These are phyloP conservation scores for Leptogaster cylindrica DNA, from an alignment of 2,888 invertebrate genomes.

Conservation along the genomic window DNA sequence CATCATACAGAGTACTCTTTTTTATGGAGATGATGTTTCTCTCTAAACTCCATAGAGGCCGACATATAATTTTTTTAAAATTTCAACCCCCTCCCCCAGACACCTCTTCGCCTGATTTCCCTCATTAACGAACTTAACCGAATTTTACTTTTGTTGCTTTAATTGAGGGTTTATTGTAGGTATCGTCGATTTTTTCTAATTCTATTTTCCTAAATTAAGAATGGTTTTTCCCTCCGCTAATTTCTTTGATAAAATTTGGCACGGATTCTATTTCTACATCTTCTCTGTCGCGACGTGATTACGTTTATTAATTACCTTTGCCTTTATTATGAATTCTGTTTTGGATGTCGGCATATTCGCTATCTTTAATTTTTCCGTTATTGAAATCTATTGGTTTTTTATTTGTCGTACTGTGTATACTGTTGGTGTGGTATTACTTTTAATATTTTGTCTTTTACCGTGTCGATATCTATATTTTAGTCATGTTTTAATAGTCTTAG, in stretches of 20 bases:
- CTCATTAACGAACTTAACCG: too few species aligned
- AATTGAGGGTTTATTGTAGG: too few species aligned
- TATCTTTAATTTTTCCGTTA: background rate
- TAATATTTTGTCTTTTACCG: background rate
- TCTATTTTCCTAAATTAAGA: conserved; percentile 13
- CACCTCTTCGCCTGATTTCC: too few species aligned
- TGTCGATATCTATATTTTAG: background rate
- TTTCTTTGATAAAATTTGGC: background rate
- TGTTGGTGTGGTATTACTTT: background rate
- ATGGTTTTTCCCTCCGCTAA: conserved; percentile 8
- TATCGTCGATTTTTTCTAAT: background rate
- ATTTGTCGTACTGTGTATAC: background rate
- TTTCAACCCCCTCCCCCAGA: too few species aligned
- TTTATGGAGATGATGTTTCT: too few species aligned
- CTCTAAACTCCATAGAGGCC: too few species aligned
- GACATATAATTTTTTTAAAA: too few species aligned
- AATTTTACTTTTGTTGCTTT: too few species aligned
- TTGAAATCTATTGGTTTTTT: background rate
- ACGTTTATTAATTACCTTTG: too few species aligned
- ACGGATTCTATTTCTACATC: background rate
- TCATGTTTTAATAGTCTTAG: background rate
- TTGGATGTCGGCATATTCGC: background rate
- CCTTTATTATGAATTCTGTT: too few species aligned
- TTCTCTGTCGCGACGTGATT: background rate
- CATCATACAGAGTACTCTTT: too few species aligned